Percentiles rank a stretch among this genome's conserved stretches.
These are phyloP conservation scores for Ctenopoma multispine DNA, from an alignment of 2,797 vertebrate species.

Conservation along the genomic window DNA sequence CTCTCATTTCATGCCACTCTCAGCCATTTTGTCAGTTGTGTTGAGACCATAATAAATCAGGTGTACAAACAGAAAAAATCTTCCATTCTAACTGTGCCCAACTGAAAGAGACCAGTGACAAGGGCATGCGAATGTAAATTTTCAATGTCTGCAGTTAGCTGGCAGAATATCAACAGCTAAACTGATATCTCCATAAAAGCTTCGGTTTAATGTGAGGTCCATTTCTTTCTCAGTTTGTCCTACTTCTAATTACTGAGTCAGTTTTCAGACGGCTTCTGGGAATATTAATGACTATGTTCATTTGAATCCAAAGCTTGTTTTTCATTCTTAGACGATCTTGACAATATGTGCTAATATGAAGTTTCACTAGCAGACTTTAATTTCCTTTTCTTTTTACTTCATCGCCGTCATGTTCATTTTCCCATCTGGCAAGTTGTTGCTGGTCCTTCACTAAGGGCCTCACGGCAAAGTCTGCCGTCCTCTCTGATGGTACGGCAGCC, in stretches of 20 bases:
- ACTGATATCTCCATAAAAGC: slow-evolving; percentile 36
- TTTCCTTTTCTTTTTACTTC: slow-evolving; percentile 1
- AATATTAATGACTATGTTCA: neutral
- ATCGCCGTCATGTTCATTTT: neutral
- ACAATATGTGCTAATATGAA: neutral
- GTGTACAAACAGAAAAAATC: neutral
- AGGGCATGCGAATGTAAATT: neutral
- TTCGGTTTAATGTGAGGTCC: neutral
- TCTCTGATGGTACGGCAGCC: slow-evolving; percentile 27
- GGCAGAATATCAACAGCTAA: neutral
- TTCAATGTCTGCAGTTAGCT: neutral
- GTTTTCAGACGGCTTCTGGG: neutral
- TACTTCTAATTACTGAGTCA: neutral
- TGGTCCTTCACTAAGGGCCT: neutral
- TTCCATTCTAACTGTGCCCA: neutral
- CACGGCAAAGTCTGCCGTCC: neutral
- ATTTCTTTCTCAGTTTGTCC: slow-evolving; percentile 16
- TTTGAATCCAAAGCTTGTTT: neutral
- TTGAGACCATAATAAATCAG: neutral
- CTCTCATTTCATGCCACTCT: neutral
- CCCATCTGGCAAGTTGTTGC: slow-evolving; percentile 2
- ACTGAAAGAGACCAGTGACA: neutral
- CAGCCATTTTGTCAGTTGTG: neutral
- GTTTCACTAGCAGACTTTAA: neutral
- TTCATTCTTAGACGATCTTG: neutral